Evolutionary conservation across 2,113 vertebrate species (phyloP).

Genomic region (Rhinolophus ferrumequinum): DNA sequence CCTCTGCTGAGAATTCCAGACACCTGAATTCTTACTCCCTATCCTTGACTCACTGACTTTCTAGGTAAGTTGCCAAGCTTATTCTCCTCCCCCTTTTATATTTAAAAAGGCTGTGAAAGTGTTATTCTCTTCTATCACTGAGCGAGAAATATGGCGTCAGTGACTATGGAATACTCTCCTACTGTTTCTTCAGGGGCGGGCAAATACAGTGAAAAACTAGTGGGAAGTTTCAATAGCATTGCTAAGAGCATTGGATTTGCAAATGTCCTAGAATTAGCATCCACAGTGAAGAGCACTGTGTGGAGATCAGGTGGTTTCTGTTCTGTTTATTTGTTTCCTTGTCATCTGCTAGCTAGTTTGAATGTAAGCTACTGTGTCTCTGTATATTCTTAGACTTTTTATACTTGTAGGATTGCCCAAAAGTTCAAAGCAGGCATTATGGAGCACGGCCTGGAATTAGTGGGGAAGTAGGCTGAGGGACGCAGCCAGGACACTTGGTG

Average conservation of each 20-base stretch:
- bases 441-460: background rate
- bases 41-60: background rate
- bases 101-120: background rate
- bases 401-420: background rate
- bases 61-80: background rate
- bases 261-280: background rate
- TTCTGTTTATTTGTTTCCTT: conserved; percentile 41
- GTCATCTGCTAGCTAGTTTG: background rate
- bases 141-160: background rate
- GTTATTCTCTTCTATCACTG: background rate
- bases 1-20: background rate
- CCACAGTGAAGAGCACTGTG: background rate
- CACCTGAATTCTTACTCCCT: background rate
- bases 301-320: background rate
- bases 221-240: background rate
- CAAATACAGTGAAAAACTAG: background rate
- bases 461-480: background rate
- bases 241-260: background rate
- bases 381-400: background rate
- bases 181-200: background rate
- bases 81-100: background rate
- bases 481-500: background rate
- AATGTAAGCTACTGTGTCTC: conserved; percentile 16
- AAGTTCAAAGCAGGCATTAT: background rate
- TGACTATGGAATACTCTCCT: background rate